These are phyloP conservation scores for Erebia epiphron DNA, from an alignment of 2,888 invertebrate genomes.

Conservation along the genomic window DNA sequence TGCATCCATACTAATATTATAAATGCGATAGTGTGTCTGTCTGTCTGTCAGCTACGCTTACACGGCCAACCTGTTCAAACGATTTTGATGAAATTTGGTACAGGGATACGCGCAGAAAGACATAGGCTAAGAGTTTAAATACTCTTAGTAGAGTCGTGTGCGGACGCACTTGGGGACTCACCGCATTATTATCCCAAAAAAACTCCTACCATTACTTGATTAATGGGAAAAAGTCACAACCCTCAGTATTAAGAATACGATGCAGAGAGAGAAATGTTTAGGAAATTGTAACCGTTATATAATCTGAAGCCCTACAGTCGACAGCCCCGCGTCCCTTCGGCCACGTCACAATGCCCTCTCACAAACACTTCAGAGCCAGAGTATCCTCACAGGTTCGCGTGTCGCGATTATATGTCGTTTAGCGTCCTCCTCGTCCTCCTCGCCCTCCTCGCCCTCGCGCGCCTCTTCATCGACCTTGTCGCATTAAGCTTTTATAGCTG, in stretches of 20 bases:
- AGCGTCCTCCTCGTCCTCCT: neutral
- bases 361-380: conserved; percentile 17
- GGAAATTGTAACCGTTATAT: neutral
- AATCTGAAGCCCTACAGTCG: neutral
- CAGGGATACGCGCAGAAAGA: no score
- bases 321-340: neutral
- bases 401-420: conserved; percentile 32
- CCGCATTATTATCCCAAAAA: no score
- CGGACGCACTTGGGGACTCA: no score
- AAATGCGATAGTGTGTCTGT: no score
- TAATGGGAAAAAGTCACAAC: no score
- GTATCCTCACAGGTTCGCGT: conserved; percentile 16
- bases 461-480: conserved; percentile 27
- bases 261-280: neutral
- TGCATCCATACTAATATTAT: no score
- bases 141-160: no score
- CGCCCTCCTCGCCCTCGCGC: neutral
- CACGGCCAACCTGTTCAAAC: no score
- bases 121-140: no score
- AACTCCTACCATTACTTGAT: no score
- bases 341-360: conserved; percentile 22
- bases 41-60: no score
- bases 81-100: no score
- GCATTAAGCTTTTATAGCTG: conserved; percentile 20
- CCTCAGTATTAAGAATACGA: neutral